Percentiles rank a stretch among this genome's conserved stretches.
Conservation (phyloP, 1,140 invertebrate genomes). For the Stegodyphus mimosarum region DNA sequence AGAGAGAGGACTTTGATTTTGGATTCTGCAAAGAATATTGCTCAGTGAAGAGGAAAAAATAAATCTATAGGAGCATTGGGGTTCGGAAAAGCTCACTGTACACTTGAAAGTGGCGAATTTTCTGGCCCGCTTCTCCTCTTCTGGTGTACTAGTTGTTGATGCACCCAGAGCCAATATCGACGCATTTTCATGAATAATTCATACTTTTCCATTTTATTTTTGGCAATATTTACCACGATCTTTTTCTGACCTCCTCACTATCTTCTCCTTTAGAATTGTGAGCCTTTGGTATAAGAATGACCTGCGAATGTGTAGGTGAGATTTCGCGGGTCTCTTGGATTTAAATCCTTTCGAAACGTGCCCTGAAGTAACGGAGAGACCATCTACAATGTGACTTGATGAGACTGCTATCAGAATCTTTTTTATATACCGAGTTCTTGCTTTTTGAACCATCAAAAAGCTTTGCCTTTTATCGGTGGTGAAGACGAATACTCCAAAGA, state of each 20-base stretch:
- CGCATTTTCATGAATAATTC: conserved; percentile 49
- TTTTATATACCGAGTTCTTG: too few relatives aligned
- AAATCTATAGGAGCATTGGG: neutral
- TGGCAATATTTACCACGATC: conserved; percentile 49
- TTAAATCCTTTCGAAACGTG: neutral
- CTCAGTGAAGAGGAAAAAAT: neutral
- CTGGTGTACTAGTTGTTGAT: conserved; percentile 15
- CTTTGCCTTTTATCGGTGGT: too few relatives aligned
- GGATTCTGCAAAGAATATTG: neutral
- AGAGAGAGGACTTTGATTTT: too few relatives aligned
- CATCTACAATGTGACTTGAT: too few relatives aligned
- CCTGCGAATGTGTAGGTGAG: conserved; percentile 1
- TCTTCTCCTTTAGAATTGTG: conserved; percentile 20
- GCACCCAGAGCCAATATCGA: conserved; percentile 41
- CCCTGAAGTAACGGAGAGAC: too few relatives aligned
- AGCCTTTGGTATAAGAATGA: conserved; percentile 28
- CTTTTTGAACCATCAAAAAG: too few relatives aligned
- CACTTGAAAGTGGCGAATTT: conserved; percentile 43
- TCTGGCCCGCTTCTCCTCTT: conserved; percentile 10
- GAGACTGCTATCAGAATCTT: too few relatives aligned
- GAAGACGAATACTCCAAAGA: too few relatives aligned
- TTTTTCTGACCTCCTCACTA: conserved; percentile 32
- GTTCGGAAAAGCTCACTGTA: neutral
- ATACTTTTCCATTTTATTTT: conserved; percentile 23
- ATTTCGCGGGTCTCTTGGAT: neutral